Conservation (phyloP, 2,888 invertebrate genomes). For the Cheilosia urbana region DNA sequence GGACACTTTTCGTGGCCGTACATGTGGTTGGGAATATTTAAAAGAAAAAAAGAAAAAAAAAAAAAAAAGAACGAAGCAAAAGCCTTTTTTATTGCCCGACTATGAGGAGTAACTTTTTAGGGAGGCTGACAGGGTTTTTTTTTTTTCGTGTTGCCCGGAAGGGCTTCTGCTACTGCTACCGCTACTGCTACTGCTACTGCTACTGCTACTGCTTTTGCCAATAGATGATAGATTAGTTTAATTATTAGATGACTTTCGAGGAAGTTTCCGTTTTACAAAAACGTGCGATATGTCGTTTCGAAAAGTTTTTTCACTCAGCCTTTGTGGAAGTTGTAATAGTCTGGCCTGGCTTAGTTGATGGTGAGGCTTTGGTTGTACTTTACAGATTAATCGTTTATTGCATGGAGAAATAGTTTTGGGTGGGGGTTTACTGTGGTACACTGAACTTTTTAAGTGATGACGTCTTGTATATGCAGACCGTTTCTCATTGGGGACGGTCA, state of each 20-base stretch:
- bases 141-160: no score
- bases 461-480: no score
- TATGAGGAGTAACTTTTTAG: conserved; percentile 26
- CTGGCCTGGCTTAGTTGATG: no score
- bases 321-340: not conserved
- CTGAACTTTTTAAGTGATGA: no score
- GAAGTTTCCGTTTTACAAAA: not conserved
- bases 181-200: conserved; percentile 5
- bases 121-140: conserved; percentile 4
- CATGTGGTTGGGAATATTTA: conserved; percentile 14
- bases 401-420: no score
- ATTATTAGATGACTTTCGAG: conserved; percentile 54
- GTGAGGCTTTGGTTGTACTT: no score
- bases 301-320: not conserved
- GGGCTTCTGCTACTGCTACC: not conserved
- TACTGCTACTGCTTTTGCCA: conserved; percentile 7
- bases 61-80: not conserved
- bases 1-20: conserved; percentile 27
- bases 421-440: no score
- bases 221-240: conserved; percentile 65
- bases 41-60: not conserved
- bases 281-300: not conserved
- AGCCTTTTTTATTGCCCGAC: conserved; percentile 14
- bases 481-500: no score
- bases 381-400: no score